Conservation (phyloP, 2,113 vertebrate genomes). For the Galbula dea region DNA sequence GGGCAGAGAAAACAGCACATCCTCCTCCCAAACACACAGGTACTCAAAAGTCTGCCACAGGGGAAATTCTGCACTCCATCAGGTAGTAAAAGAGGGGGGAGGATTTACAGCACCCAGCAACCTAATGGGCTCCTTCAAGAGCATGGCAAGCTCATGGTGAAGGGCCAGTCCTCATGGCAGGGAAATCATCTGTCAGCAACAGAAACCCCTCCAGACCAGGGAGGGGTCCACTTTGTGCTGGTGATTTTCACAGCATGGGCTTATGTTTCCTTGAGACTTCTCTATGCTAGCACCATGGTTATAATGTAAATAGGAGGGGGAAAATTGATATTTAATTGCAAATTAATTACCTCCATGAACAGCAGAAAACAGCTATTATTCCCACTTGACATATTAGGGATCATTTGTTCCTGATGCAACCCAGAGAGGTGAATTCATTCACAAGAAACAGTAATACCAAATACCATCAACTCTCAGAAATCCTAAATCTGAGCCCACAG, state of each 20-base stretch:
- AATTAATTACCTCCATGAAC: background rate
- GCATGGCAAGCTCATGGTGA: accelerated
- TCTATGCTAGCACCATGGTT: background rate
- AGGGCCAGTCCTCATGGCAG: background rate
- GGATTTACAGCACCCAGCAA: background rate
- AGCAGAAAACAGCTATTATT: background rate
- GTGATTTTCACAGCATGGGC: background rate
- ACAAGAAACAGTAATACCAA: accelerated
- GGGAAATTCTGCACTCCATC: background rate
- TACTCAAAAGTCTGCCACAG: accelerated
- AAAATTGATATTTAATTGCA: background rate
- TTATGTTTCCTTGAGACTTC: background rate
- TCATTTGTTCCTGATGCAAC: background rate
- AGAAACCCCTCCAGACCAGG: background rate
- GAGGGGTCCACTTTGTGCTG: background rate
- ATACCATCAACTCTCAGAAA: background rate
- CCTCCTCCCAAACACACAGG: background rate
- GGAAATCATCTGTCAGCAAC: background rate
- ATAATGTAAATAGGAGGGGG: background rate
- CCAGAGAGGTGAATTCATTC: background rate
- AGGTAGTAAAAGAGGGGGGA: background rate
- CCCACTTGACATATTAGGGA: background rate
- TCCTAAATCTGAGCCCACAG: background rate
- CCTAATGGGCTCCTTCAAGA: background rate
- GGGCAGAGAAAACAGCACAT: background rate